Evolutionary conservation across 35 echinoderm and acorn worm species (phyloP), one percentile per base, ranked within the genome.

Genomic region (Apostichopus parvimensis): DNA sequence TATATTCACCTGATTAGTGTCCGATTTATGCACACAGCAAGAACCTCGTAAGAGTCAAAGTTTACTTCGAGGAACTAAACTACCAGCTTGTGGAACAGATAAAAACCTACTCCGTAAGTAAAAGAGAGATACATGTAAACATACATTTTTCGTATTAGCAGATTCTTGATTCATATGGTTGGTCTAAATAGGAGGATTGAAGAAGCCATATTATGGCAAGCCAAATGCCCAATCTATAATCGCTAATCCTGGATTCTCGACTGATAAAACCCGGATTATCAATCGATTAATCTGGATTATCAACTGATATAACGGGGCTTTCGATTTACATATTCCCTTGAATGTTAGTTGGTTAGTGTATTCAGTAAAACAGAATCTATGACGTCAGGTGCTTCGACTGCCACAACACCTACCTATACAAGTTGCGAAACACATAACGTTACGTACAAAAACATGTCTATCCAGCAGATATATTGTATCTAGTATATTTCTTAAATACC

Each of bases 31-130:
- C 34, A 61, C 58, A 61, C 77, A 95, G 94, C 77, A 92, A 92
- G 85, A 96, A 96, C 45, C 34, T 96, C 17, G 90, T 87, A 4
- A 81, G 95, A 57, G 6, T 96, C 17, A 90, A 87, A 5, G 76
- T 96, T 58, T 96, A 94, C 82, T 96, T 94, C 79, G 95, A 96
- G 59, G 95, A 96, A 82, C 52, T 96, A 28, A 96, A 96, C 58
- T 96, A 87, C 93, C 90, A 96, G 70, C 83, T 72, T 12, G 88
- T 96, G 9, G 86, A 82, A 64, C 81, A 96, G 79, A 64, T 83
- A 77, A 57, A 73, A 10, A 15, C 57, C 4, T 94, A 94, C 45
- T 90, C 90, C 56, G 95, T 96, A 94, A 93, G 92, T 92, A 45
- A 45, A 45, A 45, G 34, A 2, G 28, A 45, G 34, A 45, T 45